These are phyloP conservation scores for Adineta ricciae DNA, from an alignment of 2,888 invertebrate genomes.

Conservation along the genomic window DNA sequence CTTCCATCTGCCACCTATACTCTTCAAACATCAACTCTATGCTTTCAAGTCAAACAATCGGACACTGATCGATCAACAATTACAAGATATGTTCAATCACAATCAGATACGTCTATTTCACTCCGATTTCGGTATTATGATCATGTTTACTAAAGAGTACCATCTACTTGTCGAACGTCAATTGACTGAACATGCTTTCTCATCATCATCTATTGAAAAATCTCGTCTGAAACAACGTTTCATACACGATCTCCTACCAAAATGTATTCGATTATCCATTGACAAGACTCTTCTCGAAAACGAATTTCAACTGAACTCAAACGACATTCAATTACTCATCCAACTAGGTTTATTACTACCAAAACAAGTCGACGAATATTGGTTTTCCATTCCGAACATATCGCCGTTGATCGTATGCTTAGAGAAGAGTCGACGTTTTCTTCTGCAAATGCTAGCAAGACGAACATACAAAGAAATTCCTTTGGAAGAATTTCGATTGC, in stretches of 20 bases:
- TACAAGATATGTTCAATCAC: not conserved
- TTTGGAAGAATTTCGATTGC: not conserved
- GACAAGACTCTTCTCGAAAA: not conserved
- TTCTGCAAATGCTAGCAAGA: not conserved
- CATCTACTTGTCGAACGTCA: not conserved
- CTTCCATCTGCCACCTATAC: not conserved
- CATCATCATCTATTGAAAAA: not conserved
- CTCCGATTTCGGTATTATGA: not conserved
- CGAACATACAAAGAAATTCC: not conserved
- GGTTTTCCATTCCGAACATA: slow-evolving; percentile 17
- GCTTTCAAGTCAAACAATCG: not conserved
- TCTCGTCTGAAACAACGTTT: not conserved
- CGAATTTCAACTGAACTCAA: not conserved
- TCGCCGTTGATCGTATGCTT: not conserved
- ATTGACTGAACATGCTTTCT: not conserved
- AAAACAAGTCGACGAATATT: not conserved
- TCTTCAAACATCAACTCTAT: slow-evolving; percentile 13
- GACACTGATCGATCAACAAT: not conserved
- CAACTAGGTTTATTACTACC: slow-evolving; percentile 3
- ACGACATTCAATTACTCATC: not conserved
- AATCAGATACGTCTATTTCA: slow-evolving; percentile 11
- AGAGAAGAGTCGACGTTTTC: not conserved
- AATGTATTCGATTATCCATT: not conserved
- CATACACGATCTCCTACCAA: not conserved
- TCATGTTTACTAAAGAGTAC: not conserved